phyloP scores from a whole-genome alignment of 2,888 invertebrate genomes.

The Cheilosia pagana region DNA sequence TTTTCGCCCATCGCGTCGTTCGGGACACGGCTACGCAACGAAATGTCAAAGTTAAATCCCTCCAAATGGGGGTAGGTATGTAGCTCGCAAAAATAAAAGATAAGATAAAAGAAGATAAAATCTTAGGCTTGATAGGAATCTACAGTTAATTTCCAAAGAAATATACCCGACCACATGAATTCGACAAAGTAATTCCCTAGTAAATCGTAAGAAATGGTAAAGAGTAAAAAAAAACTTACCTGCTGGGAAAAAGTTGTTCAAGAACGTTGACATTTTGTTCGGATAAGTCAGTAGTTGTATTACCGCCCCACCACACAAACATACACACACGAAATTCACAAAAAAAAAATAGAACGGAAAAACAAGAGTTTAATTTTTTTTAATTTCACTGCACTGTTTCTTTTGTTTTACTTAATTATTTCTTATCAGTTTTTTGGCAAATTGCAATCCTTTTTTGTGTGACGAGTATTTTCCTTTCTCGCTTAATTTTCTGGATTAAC shows the following conservation, averaged over 20 bases:
- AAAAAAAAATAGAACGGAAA: constrained; percentile 42
- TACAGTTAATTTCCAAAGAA: not conserved
- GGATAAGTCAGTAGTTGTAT: constrained; percentile 61
- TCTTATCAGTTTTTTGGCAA: constrained; percentile 6
- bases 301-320: constrained; percentile 51
- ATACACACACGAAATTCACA: constrained; percentile 49
- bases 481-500: constrained; percentile 4
- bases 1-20: too few species aligned
- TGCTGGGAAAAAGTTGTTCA: constrained; percentile 84
- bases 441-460: constrained; percentile 1
- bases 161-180: not conserved
- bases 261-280: constrained; percentile 83
- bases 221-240: constrained; percentile 78
- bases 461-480: not conserved
- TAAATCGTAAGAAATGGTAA: not conserved
- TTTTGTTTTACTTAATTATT: constrained; percentile 11
- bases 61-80: too few species aligned
- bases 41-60: too few species aligned
- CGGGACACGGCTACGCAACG: too few species aligned
- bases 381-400: constrained; percentile 10
- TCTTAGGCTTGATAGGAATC: too few species aligned
- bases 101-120: too few species aligned
- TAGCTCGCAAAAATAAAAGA: too few species aligned
- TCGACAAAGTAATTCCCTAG: not conserved
- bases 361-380: constrained; percentile 47